Evolutionary conservation across 2,113 vertebrate genomes (phyloP).

Genomic region (Calcarius ornatus): DNA sequence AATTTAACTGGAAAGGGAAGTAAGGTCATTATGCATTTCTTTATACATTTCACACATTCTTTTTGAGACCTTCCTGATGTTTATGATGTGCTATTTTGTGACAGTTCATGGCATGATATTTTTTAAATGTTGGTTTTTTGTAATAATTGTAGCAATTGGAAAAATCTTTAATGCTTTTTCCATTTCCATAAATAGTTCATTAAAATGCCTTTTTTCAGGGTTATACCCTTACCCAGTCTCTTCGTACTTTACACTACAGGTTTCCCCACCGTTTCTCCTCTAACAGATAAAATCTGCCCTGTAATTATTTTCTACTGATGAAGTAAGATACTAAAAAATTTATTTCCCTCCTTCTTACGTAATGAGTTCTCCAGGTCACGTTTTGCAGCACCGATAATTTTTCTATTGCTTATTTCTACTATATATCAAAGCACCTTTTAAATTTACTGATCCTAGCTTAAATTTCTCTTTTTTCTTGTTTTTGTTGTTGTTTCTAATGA

Average conservation of each 20-base stretch:
- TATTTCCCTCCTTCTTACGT: background rate
- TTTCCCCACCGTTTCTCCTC: background rate
- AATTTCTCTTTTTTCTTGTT: background rate
- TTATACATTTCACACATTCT: background rate
- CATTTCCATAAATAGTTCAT: background rate
- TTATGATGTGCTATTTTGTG: background rate
- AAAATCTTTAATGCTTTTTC: background rate
- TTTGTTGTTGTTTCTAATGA: slow-evolving; percentile 28
- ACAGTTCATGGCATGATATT: background rate
- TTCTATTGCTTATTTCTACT: background rate
- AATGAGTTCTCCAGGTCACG: background rate
- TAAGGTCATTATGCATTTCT: background rate
- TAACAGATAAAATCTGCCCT: background rate
- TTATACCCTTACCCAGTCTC: background rate
- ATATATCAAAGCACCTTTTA: slow-evolving; percentile 8
- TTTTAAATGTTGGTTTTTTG: background rate
- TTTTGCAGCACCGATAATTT: background rate
- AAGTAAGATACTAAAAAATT: background rate
- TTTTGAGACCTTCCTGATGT: background rate
- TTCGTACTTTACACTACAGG: background rate
- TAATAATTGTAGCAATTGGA: background rate
- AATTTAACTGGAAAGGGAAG: background rate
- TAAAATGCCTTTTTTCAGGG: background rate
- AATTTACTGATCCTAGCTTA: background rate
- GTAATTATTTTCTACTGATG: background rate